Conservation (phyloP, 2,797 vertebrate genomes). For the Leptatherina wallacei region DNA sequence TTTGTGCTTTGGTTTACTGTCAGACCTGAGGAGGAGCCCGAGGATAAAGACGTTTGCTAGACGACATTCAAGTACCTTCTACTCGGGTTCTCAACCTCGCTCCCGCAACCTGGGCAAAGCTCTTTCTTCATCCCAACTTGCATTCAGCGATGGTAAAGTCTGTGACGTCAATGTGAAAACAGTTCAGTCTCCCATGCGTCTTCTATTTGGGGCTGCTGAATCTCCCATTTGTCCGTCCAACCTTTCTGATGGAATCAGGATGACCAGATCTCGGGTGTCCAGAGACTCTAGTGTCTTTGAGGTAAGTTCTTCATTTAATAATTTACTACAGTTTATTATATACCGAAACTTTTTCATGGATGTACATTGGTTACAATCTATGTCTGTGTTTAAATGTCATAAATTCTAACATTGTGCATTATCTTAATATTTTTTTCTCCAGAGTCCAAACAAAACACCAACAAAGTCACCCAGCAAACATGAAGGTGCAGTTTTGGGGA, state of each 20-base stretch:
- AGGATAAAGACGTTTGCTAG: constrained; percentile 87
- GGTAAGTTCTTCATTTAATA: constrained; percentile 72
- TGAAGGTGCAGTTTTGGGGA: constrained; percentile 34
- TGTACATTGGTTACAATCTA: not conserved
- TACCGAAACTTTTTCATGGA: not conserved
- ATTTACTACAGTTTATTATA: not conserved
- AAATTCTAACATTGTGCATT: not conserved
- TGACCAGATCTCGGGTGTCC: constrained; percentile 68
- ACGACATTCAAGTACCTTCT: constrained; percentile 85
- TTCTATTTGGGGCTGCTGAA: constrained; percentile 90
- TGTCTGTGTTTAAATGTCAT: not conserved
- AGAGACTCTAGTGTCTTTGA: constrained; percentile 79
- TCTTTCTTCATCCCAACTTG: constrained; percentile 74
- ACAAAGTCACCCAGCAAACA: constrained; percentile 74
- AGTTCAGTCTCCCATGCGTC: constrained; percentile 87
- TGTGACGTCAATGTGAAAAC: constrained; percentile 52
- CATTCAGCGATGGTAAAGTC: constrained; percentile 57
- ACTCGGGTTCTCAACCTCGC: constrained; percentile 81
- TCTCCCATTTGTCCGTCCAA: constrained; percentile 62
- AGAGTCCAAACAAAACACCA: constrained; percentile 83
- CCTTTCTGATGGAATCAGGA: constrained; percentile 27
- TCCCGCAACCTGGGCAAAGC: constrained; percentile 84
- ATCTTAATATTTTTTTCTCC: constrained; percentile 1
- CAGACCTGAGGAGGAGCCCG: constrained; percentile 90
- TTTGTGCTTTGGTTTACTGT: constrained; percentile 25